phyloP scores from a whole-genome alignment of 2,888 invertebrate species.

The Barypeithes pellucidus region DNA sequence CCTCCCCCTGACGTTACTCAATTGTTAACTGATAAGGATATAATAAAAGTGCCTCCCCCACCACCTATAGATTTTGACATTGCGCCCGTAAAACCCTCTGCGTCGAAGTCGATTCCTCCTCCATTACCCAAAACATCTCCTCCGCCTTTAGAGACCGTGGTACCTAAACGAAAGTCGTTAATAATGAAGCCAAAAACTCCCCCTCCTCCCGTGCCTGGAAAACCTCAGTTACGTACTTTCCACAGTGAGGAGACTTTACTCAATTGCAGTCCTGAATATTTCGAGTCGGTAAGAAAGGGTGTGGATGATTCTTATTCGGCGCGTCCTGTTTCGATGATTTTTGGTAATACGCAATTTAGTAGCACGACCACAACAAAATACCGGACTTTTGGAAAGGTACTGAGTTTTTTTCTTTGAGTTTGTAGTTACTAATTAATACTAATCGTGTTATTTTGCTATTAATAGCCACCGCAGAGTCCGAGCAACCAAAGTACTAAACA shows the following conservation, averaged over 20 bases:
- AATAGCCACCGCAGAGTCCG: constrained; percentile 77
- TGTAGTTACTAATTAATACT: constrained; percentile 31
- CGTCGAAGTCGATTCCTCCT: constrained; percentile 50
- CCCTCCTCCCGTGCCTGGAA: constrained; percentile 58
- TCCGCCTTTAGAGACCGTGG: constrained; percentile 51
- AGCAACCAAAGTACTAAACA: constrained; percentile 85
- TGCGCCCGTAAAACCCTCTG: constrained; percentile 7
- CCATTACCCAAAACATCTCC: constrained; percentile 58
- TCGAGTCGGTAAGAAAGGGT: constrained; percentile 36
- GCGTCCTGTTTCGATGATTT: constrained; percentile 28
- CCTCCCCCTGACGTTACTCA: constrained; percentile 49
- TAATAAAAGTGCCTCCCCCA: constrained; percentile 58
- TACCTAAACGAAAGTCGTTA: constrained; percentile 29
- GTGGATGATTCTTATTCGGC: constrained; percentile 31
- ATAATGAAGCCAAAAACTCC: constrained; percentile 54
- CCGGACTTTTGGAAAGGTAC: constrained; percentile 40
- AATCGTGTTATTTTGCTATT: constrained; percentile 47
- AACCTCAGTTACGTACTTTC: constrained; percentile 55
- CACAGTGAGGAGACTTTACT: constrained; percentile 58
- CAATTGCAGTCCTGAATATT: constrained; percentile 50
- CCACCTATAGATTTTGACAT: constrained; percentile 57
- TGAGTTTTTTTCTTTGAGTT: constrained; percentile 4
- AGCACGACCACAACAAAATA: constrained; percentile 18
- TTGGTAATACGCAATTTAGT: constrained; percentile 33
- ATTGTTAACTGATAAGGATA: constrained; percentile 56